Evolutionary conservation across 2,113 vertebrate genomes (phyloP), one percentile per base, ranked within the genome.

Genomic region (Rhinopomastus cyanomelas): DNA sequence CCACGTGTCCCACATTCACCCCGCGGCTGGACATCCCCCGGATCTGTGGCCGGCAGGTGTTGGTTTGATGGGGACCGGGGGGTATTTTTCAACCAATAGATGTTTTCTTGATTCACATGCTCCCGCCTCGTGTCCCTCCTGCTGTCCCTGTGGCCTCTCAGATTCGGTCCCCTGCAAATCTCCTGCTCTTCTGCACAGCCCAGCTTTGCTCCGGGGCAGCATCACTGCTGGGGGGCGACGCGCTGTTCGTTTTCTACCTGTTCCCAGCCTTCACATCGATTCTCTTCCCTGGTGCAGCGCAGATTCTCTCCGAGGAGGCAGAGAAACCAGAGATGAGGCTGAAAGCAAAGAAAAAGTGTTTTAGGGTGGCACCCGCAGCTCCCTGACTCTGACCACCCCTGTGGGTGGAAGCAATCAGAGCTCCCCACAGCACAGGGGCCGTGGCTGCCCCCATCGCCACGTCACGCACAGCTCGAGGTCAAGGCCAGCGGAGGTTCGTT

Each of bases 371-470:
- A 7, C 8, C 27, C 29, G 68, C 42, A 48, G 30, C 51, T 52
- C 16, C 44, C 44, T 0, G 0, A 0, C 21, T 48, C 57, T 1
- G 39, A 42, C 39, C 5, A 22, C 55, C 26, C 11, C 2, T 21
- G 3, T n/a, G 4, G 59, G 25, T 37, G 61, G 44, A 25, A 5
- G 9, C 8, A 4, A 22, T 27, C 62, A 32, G 46, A 77, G 51
- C 42, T 46, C 44, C 51, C 9, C 5, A 0, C 2, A 2, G 29
- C 3, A 10, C 8, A 0, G 15, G 44, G 30, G 2, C 10, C 4
- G 0, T 0, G 2, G 11, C 21, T 5, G 4, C 6, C 18, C 36
- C 39, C n/a, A 1, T 5, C 17, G 1, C 16, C 51, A 3, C 56
- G 12, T 6, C 46, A 36, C 42, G 15, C 83, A 5, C 42, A 44